phyloP scores from a whole-genome alignment of 2,888 invertebrate genomes.

The Plemyria rubiginata region DNA sequence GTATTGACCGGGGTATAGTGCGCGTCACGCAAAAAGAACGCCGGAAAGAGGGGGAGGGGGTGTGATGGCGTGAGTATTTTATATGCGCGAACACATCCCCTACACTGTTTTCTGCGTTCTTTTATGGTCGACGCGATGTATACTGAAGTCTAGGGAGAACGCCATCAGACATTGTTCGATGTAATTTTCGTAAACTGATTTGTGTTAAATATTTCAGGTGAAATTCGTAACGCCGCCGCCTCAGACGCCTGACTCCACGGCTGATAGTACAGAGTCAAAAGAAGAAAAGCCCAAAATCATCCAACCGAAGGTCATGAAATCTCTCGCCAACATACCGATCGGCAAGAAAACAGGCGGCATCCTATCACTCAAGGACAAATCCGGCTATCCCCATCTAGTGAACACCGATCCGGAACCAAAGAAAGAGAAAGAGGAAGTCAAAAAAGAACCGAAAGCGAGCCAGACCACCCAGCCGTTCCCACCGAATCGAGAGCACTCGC shows the following conservation, averaged over 20 bases:
- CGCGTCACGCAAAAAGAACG: too few species aligned
- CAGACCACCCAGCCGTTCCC: constrained; percentile 46
- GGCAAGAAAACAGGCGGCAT: constrained; percentile 81
- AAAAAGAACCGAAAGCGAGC: constrained; percentile 61
- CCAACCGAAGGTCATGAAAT: constrained; percentile 73
- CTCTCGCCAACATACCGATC: constrained; percentile 71
- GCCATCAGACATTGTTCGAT: too few species aligned
- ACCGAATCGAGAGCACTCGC: constrained; percentile 54
- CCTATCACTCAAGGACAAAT: constrained; percentile 81
- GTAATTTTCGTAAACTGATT: too few species aligned
- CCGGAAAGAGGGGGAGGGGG: too few species aligned
- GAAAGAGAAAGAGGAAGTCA: constrained; percentile 68
- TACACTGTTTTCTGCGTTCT: too few species aligned
- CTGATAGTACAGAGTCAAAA: constrained; percentile 58
- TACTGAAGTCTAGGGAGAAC: too few species aligned
- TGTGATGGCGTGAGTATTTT: too few species aligned
- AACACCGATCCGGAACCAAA: constrained; percentile 72
- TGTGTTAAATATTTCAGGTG: constrained; percentile 64
- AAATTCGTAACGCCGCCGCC: constrained; percentile 84
- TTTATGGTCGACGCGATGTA: too few species aligned
- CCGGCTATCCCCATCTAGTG: constrained; percentile 80
- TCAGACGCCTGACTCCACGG: constrained; percentile 68
- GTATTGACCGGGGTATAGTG: too few species aligned
- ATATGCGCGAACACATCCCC: too few species aligned
- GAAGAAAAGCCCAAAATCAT: constrained; percentile 72